Percentiles rank a stretch among this genome's conserved stretches.
Evolutionary conservation across 2,888 invertebrate genomes (phyloP).

Genomic region (Microctonus brassicae): DNA sequence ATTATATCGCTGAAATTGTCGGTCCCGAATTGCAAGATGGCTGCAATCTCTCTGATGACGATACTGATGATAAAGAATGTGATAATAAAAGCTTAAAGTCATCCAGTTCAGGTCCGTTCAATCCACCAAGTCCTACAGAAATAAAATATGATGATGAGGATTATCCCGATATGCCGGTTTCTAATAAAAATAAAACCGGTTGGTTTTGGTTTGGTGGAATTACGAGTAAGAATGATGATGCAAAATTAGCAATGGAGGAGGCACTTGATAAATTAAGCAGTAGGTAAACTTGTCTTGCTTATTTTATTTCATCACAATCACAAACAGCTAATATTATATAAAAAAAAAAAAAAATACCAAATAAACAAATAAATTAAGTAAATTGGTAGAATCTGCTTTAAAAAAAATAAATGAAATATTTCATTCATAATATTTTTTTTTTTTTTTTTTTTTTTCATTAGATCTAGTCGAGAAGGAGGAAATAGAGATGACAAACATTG

Average conservation of each 20-base stretch:
- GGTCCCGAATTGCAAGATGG: conserved; percentile 67
- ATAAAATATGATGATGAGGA: conserved; percentile 74
- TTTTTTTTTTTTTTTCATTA: conserved; percentile 42
- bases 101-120: conserved; percentile 68
- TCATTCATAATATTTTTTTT: not conserved
- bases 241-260: conserved; percentile 77
- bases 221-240: conserved; percentile 78
- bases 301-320: conserved; percentile 12
- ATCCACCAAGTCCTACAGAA: conserved; percentile 70
- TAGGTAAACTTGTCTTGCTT: conserved; percentile 73
- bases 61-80: conserved; percentile 61
- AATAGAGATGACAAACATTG: conserved; percentile 74
- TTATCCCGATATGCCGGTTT: conserved; percentile 75
- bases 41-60: conserved; percentile 66
- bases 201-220: conserved; percentile 90
- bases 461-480: conserved; percentile 64
- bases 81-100: conserved; percentile 61
- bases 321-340: not conserved
- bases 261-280: conserved; percentile 85
- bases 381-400: not conserved
- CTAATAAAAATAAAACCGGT: conserved; percentile 79
- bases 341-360: not conserved
- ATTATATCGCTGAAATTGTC: conserved; percentile 67
- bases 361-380: not conserved
- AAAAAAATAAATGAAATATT: not conserved